These are phyloP conservation scores for Trisateles emortualis DNA, from an alignment of 2,888 invertebrate genomes.

Conservation along the genomic window DNA sequence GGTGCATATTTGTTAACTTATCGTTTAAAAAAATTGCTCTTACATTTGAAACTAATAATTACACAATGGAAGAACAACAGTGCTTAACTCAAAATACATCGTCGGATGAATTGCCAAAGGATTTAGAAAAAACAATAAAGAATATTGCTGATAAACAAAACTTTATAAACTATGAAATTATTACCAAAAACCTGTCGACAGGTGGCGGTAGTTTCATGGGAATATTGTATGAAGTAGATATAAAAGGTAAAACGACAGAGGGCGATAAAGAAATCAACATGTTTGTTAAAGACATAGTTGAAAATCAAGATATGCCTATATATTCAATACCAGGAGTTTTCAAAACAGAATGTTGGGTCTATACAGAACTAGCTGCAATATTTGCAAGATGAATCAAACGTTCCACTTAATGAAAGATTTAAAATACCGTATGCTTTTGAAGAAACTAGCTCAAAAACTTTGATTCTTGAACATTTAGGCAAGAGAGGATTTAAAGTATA, in stretches of 20 bases:
- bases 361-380: constrained; percentile 57
- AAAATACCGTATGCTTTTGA: constrained; percentile 55
- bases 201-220: constrained; percentile 61
- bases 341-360: constrained; percentile 57
- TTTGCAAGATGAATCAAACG: constrained; percentile 55
- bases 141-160: constrained; percentile 47
- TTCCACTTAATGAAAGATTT: constrained; percentile 57
- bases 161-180: constrained; percentile 43
- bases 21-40: too few relatives aligned
- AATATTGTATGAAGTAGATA: constrained; percentile 54
- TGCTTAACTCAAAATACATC: too few relatives aligned
- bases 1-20: too few relatives aligned
- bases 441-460: constrained; percentile 52
- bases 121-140: constrained; percentile 27
- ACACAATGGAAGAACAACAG: too few relatives aligned
- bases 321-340: constrained; percentile 54
- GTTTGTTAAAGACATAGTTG: constrained; percentile 64
- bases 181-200: constrained; percentile 46
- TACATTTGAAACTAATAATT: too few relatives aligned
- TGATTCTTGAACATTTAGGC: constrained; percentile 64
- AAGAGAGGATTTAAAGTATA: constrained; percentile 56
- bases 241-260: constrained; percentile 48
- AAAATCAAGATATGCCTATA: constrained; percentile 48
- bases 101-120: constrained; percentile 19
- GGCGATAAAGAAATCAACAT: constrained; percentile 52